Evolutionary conservation across 2,888 invertebrate species (phyloP).

Genomic region (Strigamia transsilvanica): DNA sequence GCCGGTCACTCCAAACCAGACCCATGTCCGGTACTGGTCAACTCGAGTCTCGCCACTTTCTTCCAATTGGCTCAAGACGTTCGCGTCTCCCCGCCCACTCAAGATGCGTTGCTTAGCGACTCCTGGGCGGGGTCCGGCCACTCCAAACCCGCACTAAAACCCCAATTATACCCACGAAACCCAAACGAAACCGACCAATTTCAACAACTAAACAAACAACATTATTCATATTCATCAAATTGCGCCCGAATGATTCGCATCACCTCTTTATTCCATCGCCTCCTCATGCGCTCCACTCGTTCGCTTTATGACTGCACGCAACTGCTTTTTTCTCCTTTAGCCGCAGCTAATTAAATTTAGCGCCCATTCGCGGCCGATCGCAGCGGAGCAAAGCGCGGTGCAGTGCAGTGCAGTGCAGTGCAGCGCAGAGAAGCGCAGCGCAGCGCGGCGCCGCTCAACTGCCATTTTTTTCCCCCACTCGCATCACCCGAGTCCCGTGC

Average conservation of each 20-base stretch:
- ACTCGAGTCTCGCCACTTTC: conserved; percentile 39
- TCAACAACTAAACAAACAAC: not conserved
- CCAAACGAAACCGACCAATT: too few species aligned
- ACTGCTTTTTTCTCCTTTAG: not conserved
- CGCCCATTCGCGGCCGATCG: conserved; percentile 27
- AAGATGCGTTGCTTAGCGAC: conserved; percentile 24
- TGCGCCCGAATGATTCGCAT: not conserved
- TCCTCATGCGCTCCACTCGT: not conserved
- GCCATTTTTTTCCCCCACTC: not conserved
- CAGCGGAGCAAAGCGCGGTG: not conserved
- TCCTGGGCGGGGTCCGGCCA: not conserved
- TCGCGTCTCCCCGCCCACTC: conserved; percentile 14
- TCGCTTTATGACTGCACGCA: conserved; percentile 14
- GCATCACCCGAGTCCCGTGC: not conserved
- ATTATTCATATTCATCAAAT: not conserved
- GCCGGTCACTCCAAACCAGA: conserved; percentile 11
- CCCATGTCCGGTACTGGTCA: conserved; percentile 40
- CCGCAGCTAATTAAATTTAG: conserved; percentile 14
- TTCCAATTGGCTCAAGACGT: conserved; percentile 46
- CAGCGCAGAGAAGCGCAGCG: too few species aligned
- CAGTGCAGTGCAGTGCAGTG: too few species aligned
- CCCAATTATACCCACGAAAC: not conserved
- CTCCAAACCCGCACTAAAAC: not conserved
- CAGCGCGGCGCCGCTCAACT: not conserved
- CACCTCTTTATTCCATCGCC: not conserved